Conservation (phyloP, 2,797 vertebrate genomes). For the Microhierax caerulescens region DNA sequence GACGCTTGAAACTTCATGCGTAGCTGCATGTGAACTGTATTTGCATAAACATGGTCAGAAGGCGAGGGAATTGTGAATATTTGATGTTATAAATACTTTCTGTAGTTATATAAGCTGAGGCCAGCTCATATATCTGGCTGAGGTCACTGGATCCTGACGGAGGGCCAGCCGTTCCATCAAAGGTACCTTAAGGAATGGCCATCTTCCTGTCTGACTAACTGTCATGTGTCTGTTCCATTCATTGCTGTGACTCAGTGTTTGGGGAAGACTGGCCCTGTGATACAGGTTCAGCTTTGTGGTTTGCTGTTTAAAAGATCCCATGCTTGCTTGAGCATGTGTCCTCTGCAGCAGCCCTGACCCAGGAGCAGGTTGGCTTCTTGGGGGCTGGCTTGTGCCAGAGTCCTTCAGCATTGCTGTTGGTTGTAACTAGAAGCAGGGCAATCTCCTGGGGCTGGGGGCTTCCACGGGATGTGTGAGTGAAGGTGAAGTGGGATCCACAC, state of each 20-base stretch:
- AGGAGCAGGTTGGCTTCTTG: neutral
- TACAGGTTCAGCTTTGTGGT: constrained; percentile 26
- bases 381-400: neutral
- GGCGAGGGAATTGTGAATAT: neutral
- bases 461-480: neutral
- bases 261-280: neutral
- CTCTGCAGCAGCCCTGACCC: neutral
- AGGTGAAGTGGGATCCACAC: neutral
- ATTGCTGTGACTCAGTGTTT: constrained; percentile 54
- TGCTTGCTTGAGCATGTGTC: neutral
- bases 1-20: neutral
- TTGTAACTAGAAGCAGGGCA: neutral
- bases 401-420: fast-evolving
- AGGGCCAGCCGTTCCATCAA: constrained; percentile 47
- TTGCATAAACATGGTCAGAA: neutral
- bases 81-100: constrained; percentile 58
- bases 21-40: constrained; percentile 6
- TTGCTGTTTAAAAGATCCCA: neutral
- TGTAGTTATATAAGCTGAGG: constrained; percentile 58
- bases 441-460: neutral
- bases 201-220: constrained; percentile 66
- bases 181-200: constrained; percentile 48
- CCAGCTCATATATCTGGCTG: constrained; percentile 67
- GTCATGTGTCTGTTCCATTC: constrained; percentile 32
- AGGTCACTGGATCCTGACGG: constrained; percentile 41